A percentile compares a stretch with the other conserved stretches of the same genome.
These are phyloP conservation scores for Erythrolamprus reginae DNA, from an alignment of 2,113 vertebrate genomes.

Conservation along the genomic window DNA sequence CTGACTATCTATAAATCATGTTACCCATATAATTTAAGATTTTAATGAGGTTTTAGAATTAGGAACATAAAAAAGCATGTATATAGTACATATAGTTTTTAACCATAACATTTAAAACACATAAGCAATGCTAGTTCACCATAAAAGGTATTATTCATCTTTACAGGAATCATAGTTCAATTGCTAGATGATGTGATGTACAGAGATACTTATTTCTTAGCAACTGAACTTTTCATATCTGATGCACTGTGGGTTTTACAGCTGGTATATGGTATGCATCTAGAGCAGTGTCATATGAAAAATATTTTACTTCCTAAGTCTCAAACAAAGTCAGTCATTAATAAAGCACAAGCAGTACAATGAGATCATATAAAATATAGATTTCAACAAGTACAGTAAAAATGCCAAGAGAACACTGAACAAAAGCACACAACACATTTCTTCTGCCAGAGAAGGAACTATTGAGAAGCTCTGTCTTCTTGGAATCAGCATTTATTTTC, in stretches of 20 bases:
- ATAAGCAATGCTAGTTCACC: constrained; percentile 3
- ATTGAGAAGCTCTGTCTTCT: constrained; percentile 72
- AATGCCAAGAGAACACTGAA: constrained; percentile 83
- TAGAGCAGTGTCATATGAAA: constrained; percentile 94
- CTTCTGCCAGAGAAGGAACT: constrained; percentile 79
- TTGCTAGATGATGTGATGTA: constrained; percentile 70
- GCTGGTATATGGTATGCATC: constrained; percentile 85
- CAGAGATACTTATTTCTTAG: constrained; percentile 80
- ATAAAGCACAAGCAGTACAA: constrained; percentile 93
- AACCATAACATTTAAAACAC: constrained; percentile 7
- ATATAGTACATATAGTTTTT: background rate
- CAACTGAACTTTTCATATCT: constrained; percentile 98
- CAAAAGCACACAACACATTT: constrained; percentile 90
- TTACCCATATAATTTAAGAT: background rate
- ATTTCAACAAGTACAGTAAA: constrained; percentile 91
- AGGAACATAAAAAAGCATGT: background rate
- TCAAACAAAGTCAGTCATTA: constrained; percentile 91
- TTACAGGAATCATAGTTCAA: constrained; percentile 75
- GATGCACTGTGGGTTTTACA: constrained; percentile 89
- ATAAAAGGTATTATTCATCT: constrained; percentile 44
- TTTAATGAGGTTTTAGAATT: background rate
- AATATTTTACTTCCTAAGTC: constrained; percentile 87
- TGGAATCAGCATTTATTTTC: constrained; percentile 83
- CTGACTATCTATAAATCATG: background rate
- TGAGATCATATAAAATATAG: constrained; percentile 96